Evolutionary conservation across 2,888 invertebrate genomes (phyloP).

Genomic region (Argyresthia goedartella): DNA sequence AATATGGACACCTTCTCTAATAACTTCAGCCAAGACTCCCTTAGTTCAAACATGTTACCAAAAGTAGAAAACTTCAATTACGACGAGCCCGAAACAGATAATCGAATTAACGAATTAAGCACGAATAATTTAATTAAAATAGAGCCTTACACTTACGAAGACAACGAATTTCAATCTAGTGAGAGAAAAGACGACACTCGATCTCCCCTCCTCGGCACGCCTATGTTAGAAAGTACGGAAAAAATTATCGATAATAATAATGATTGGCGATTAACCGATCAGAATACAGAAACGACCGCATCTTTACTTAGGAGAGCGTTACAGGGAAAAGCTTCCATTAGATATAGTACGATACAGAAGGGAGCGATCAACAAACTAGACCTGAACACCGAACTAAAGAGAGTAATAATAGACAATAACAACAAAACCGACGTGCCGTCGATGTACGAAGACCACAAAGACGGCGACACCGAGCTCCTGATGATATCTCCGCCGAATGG

Average conservation of each 20-base stretch:
- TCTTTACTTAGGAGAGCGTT: constrained; percentile 85
- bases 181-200: constrained; percentile 57
- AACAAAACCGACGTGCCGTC: constrained; percentile 67
- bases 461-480: constrained; percentile 41
- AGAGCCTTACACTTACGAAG: constrained; percentile 54
- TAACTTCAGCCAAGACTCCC: constrained; percentile 69
- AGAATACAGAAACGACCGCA: constrained; percentile 78
- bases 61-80: constrained; percentile 81
- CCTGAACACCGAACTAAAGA: constrained; percentile 46
- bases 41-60: constrained; percentile 65
- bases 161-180: constrained; percentile 42
- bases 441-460: constrained; percentile 64
- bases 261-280: constrained; percentile 85
- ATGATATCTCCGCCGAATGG: constrained; percentile 30
- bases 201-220: constrained; percentile 59
- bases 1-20: constrained; percentile 76
- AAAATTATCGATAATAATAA: constrained; percentile 81
- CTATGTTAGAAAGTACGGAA: constrained; percentile 65
- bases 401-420: constrained; percentile 55
- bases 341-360: constrained; percentile 71
- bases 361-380: constrained; percentile 53
- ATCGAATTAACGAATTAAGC: constrained; percentile 77
- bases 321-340: constrained; percentile 80
- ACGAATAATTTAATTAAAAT: constrained; percentile 71
- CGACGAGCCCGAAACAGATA: constrained; percentile 85